A percentile compares a stretch with the other conserved stretches of the same genome.
phyloP scores from a whole-genome alignment of 2,888 invertebrate genomes.

The Tipula lateralis region DNA sequence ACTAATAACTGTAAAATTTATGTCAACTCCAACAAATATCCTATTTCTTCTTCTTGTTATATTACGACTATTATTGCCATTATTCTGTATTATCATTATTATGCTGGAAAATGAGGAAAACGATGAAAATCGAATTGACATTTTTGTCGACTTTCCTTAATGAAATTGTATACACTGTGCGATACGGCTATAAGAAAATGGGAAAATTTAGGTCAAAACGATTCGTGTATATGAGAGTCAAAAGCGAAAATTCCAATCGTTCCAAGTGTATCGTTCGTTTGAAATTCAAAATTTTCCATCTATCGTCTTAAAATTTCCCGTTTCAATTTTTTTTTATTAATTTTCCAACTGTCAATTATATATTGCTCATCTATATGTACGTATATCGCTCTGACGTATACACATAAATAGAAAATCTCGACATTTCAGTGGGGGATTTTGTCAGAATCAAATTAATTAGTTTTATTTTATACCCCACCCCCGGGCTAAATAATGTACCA shows the following conservation, averaged over 20 bases:
- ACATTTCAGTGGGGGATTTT: no score
- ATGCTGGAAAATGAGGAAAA: not conserved
- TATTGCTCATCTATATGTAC: no score
- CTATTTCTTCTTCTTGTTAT: not conserved
- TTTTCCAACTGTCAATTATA: no score
- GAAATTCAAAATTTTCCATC: not conserved
- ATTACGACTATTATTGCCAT: not conserved
- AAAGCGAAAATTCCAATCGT: not conserved
- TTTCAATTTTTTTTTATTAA: no score
- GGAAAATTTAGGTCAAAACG: not conserved
- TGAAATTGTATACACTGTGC: not conserved
- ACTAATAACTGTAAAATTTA: not conserved
- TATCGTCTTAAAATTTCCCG: not conserved
- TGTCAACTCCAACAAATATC: conserved; percentile 8
- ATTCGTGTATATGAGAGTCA: not conserved
- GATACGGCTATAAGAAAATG: not conserved
- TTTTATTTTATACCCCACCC: no score
- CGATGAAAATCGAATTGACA: not conserved
- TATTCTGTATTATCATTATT: not conserved
- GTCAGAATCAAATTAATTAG: no score
- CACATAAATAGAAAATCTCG: no score
- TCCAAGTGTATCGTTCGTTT: not conserved
- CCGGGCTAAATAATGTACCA: no score
- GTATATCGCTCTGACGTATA: no score
- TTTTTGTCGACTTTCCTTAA: not conserved